Evolutionary conservation across 2,113 vertebrate genomes (phyloP).

Genomic region (Baryphthengus martii): DNA sequence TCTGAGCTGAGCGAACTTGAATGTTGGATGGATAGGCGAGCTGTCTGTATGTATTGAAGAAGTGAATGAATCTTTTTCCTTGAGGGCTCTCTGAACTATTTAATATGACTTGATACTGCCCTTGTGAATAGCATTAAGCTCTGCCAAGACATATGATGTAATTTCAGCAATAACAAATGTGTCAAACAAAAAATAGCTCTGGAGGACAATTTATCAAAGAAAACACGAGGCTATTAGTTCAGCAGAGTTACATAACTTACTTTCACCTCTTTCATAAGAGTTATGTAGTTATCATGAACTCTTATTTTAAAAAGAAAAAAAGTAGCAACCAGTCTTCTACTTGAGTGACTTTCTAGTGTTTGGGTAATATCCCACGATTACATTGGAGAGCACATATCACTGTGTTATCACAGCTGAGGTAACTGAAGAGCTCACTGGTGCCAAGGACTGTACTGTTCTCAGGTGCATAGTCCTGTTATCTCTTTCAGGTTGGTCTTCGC

Average conservation of each 20-base stretch:
- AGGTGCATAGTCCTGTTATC: background rate
- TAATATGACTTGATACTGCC: background rate
- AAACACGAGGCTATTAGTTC: background rate
- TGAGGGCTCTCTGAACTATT: background rate
- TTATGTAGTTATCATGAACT: background rate
- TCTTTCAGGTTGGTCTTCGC: background rate
- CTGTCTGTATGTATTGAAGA: background rate
- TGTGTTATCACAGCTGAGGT: background rate
- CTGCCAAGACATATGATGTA: background rate
- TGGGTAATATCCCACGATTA: background rate
- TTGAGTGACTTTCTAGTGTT: background rate
- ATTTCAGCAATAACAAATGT: slow-evolving; percentile 29
- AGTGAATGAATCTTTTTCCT: background rate
- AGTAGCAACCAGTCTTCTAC: background rate
- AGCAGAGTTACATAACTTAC: background rate
- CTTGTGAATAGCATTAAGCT: background rate
- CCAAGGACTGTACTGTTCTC: background rate
- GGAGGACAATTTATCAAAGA: slow-evolving; percentile 5
- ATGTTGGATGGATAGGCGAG: background rate
- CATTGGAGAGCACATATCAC: background rate
- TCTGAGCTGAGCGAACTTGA: background rate
- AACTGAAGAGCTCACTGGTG: background rate
- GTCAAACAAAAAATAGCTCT: background rate
- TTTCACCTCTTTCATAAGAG: background rate
- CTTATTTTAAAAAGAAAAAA: background rate